These are phyloP conservation scores for Philopedon plagiatum DNA, from an alignment of 2,888 invertebrate genomes.

Conservation along the genomic window DNA sequence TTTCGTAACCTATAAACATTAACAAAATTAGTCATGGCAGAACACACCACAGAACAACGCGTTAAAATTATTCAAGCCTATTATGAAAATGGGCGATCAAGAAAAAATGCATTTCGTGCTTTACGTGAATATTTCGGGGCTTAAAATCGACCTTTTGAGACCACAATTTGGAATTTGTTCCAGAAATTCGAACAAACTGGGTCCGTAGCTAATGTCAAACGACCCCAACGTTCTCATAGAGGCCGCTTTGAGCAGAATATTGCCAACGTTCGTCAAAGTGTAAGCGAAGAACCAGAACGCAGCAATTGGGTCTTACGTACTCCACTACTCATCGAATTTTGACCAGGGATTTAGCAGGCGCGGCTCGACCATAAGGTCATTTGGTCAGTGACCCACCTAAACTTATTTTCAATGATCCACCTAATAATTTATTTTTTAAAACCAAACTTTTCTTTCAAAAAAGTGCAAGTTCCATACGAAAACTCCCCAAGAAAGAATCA, in stretches of 20 bases:
- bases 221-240: conserved; percentile 40
- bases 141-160: conserved; percentile 15
- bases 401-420: no score
- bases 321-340: no score
- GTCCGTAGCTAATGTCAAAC: conserved; percentile 25
- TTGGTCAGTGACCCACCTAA: no score
- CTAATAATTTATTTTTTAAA: no score
- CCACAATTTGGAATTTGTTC: conserved; percentile 38
- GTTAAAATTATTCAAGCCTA: conserved; percentile 45
- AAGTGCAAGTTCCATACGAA: no score
- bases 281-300: conserved; percentile 47
- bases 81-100: conserved; percentile 44
- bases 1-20: no score
- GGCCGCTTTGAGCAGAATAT: conserved; percentile 43
- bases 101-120: conserved; percentile 7
- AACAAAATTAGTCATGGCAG: neutral
- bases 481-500: no score
- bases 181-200: conserved; percentile 43
- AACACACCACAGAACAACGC: no score
- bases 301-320: conserved; percentile 1
- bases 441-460: no score
- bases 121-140: no score
- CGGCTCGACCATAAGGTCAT: no score
- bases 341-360: no score
- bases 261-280: conserved; percentile 53